These are phyloP conservation scores for Campoplex capitator DNA, from an alignment of 2,888 invertebrate genomes.

Conservation along the genomic window DNA sequence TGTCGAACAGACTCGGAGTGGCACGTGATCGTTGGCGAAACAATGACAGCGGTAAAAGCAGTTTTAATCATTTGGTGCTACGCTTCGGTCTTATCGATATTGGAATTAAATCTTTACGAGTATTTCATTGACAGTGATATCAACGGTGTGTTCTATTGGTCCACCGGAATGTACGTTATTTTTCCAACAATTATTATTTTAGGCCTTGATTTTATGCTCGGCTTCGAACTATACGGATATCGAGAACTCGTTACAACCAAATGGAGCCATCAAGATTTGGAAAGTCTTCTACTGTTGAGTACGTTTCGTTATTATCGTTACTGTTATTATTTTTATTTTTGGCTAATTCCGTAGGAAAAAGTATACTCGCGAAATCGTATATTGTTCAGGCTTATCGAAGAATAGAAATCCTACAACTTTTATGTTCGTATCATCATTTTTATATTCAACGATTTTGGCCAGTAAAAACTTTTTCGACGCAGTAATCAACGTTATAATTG, in stretches of 20 bases:
- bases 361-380: not conserved
- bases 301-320: slow-evolving; percentile 30
- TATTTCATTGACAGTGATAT: slow-evolving; percentile 41
- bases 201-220: slow-evolving; percentile 72
- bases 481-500: too few relatives aligned
- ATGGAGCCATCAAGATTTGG: slow-evolving; percentile 59
- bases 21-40: slow-evolving; percentile 64
- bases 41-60: slow-evolving; percentile 70
- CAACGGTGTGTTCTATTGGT: slow-evolving; percentile 72
- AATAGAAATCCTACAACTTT: too few relatives aligned
- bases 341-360: not conserved
- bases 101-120: slow-evolving; percentile 77
- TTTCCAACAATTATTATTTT: slow-evolving; percentile 73
- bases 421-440: too few relatives aligned
- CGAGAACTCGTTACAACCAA: slow-evolving; percentile 32
- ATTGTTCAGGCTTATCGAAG: too few relatives aligned
- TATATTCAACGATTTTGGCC: too few relatives aligned
- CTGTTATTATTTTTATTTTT: not conserved
- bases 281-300: slow-evolving; percentile 72
- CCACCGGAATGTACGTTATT: slow-evolving; percentile 74
- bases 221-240: slow-evolving; percentile 61
- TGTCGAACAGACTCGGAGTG: slow-evolving; percentile 67
- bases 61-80: slow-evolving; percentile 75
- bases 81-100: slow-evolving; percentile 73
- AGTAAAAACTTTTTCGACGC: too few relatives aligned